Percentiles rank a stretch among this genome's conserved stretches.
These are phyloP conservation scores for Vicugna pacos DNA, from an alignment of 2,113 vertebrate species.

Conservation along the genomic window DNA sequence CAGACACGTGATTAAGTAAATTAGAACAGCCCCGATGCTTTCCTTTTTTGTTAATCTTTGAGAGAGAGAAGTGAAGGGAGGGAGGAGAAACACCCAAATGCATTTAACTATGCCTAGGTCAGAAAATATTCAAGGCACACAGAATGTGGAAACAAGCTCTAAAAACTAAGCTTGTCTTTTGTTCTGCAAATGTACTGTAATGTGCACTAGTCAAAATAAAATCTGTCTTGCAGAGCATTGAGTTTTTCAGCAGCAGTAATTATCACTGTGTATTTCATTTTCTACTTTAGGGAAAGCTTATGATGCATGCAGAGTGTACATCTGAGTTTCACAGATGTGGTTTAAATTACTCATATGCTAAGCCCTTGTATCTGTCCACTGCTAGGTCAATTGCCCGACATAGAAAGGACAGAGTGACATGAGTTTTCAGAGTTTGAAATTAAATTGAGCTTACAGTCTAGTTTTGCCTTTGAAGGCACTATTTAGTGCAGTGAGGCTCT, in stretches of 20 bases:
- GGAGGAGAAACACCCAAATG: not conserved
- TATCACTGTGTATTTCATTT: slow-evolving; percentile 68
- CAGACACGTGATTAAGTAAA: not conserved
- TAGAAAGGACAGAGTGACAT: slow-evolving; percentile 42
- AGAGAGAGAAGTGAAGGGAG: slow-evolving; percentile 11
- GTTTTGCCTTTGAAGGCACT: slow-evolving; percentile 5
- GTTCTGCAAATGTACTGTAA: slow-evolving; percentile 52
- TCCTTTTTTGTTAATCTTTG: not conserved
- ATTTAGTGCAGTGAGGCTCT: not conserved
- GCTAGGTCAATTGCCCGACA: slow-evolving; percentile 32
- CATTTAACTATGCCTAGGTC: not conserved
- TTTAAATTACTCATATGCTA: slow-evolving; percentile 49
- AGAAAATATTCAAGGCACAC: not conserved
- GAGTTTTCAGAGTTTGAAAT: slow-evolving; percentile 57
- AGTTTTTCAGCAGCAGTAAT: slow-evolving; percentile 46
- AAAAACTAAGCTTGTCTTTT: slow-evolving; percentile 62
- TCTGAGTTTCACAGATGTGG: slow-evolving; percentile 42
- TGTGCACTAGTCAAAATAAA: slow-evolving; percentile 62
- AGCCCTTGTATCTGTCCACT: slow-evolving; percentile 44
- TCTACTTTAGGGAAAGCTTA: slow-evolving; percentile 50
- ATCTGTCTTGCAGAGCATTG: slow-evolving; percentile 59
- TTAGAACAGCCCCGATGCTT: not conserved
- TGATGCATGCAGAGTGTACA: not conserved
- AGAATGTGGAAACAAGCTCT: slow-evolving; percentile 48
- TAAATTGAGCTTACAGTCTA: slow-evolving; percentile 5